phyloP scores from a whole-genome alignment of 1,140 invertebrate species.

The Ceratitis capitata region DNA sequence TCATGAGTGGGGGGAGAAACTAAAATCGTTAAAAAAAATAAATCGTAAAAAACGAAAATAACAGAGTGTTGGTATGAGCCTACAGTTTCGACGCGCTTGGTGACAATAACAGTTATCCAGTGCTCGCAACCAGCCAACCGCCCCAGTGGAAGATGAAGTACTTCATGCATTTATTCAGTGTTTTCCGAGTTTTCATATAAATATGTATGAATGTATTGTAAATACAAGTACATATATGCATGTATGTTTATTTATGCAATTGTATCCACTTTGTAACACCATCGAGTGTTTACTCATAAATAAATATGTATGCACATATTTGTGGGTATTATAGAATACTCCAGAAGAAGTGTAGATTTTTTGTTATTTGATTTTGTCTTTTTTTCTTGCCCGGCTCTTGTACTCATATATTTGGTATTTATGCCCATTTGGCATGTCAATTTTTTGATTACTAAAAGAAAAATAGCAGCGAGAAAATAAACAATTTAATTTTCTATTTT shows the following conservation, averaged over 20 bases:
- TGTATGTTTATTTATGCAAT: background rate
- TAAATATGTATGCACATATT: background rate
- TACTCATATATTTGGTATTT: conserved; percentile 13
- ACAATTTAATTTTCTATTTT: conserved; percentile 9
- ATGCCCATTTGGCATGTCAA: conserved; percentile 18
- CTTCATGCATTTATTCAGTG: conserved; percentile 14
- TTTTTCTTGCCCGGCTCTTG: background rate
- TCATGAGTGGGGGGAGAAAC: no score
- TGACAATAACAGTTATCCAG: background rate
- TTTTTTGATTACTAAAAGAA: conserved; percentile 18
- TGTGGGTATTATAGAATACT: background rate
- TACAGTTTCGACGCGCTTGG: background rate
- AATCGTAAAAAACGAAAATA: no score
- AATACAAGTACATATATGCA: background rate
- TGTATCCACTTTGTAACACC: background rate
- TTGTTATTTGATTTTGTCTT: background rate
- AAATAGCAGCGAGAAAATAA: background rate
- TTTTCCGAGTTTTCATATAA: background rate
- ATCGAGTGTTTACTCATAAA: background rate
- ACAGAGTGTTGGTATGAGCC: background rate
- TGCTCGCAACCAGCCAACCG: background rate
- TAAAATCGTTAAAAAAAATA: no score
- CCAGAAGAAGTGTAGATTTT: background rate
- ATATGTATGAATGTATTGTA: background rate
- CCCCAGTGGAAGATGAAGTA: conserved; percentile 17